phyloP scores from a whole-genome alignment of 30 jellyfish, hydroid and myxozoan genomes.

The Sanderia malayensis region DNA sequence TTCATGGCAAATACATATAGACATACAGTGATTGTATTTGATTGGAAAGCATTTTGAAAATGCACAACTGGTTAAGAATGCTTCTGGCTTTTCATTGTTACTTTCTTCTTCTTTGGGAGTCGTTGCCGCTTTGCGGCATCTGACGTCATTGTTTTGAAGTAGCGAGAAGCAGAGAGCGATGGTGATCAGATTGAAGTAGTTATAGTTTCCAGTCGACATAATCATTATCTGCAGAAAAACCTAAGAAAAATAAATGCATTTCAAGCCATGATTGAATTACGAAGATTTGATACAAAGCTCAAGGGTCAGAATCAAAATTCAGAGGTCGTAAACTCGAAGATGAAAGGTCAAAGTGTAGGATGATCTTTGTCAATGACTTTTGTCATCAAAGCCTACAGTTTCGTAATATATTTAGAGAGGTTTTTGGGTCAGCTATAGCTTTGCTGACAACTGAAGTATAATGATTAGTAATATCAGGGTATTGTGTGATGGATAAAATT shows the following conservation, averaged over 20 bases:
- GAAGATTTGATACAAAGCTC: not conserved
- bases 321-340: not conserved
- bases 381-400: not conserved
- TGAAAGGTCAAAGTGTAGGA: not conserved
- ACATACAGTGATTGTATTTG: too few species aligned
- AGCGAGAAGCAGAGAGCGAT: constrained; percentile 78
- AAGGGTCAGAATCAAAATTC: not conserved
- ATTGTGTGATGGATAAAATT: too few species aligned
- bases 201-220: constrained; percentile 89
- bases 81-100: too few species aligned
- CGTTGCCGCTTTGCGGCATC: too few species aligned
- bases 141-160: constrained; percentile 53
- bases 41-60: too few species aligned
- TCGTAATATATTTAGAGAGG: not conserved
- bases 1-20: too few species aligned
- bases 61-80: too few species aligned
- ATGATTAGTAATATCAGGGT: too few species aligned
- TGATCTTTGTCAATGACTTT: not conserved
- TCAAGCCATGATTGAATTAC: not conserved
- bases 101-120: too few species aligned
- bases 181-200: constrained; percentile 79
- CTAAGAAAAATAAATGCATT: constrained; percentile 25
- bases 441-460: too few species aligned
- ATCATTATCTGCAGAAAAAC: constrained; percentile 75
- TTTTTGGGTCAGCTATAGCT: not conserved